Base-by-base conservation (phyloP, 2,113 vertebrate species). In the Odocoileus hemionus region DNA sequence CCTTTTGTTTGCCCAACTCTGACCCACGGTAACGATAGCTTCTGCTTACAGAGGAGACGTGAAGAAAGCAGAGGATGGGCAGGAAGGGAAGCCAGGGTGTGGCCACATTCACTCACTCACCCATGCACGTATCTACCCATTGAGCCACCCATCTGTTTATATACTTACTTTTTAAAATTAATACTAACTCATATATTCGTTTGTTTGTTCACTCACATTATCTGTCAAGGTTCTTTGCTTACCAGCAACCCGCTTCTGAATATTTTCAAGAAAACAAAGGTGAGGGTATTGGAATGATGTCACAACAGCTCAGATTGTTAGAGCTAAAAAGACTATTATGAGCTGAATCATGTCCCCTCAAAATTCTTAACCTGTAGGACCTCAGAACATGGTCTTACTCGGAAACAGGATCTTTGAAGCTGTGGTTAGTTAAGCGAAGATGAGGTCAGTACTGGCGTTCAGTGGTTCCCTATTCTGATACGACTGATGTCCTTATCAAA, bases 201-300 rank as follows among this genome's bases (percentile, higher is more conserved):
- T 58, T 43, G 33, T 45, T 30, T 43, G 16, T 61, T 87, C 47
- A 45, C 55, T 82, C 16, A 54, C 11, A 61, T 79, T 30, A n/a
- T 74, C 83, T 92, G 8, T 57, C 54, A 82, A 86, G 9, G 0
- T 70, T 80, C 47, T 95, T 76, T 78, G 30, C 17, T 93, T 54
- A 60, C 0, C 58, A 96, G 64, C 45, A 89, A 43, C 70, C 55
- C 2, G 11, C 26, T 58, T 60, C 13, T 97, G 79, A 92, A 30
- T 92, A 64, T 50, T 67, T 96, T 76, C 78, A 47, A 76, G 79
- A 50, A 70, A 94, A n/a, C 11, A 78, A 86, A 84, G 76, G 50
- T 16, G 6, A 14, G 36, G 7, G 16, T 25, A 14, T 33, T 91
- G 9, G 36, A 61, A 21, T 57, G 54, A 64, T 10, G 57, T 8